These are phyloP conservation scores for Myzus persicae DNA, from an alignment of 1,140 invertebrate species.

Conservation along the genomic window DNA sequence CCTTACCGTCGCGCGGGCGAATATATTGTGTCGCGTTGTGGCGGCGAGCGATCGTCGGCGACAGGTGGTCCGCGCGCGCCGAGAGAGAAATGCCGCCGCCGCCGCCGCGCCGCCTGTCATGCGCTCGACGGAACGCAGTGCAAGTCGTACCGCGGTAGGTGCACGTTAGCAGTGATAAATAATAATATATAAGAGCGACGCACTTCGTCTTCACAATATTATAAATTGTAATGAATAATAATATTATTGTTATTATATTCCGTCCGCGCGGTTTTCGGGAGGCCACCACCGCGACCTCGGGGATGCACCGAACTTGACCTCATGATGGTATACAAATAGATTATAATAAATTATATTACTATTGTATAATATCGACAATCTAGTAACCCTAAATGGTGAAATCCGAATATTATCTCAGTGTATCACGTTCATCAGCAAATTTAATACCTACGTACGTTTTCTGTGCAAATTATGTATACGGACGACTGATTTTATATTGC, in stretches of 20 bases:
- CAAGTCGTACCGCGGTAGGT: background rate
- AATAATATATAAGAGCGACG: background rate
- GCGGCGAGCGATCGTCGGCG: slow-evolving; percentile 11
- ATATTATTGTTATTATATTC: background rate
- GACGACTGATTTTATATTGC: background rate
- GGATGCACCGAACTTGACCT: background rate
- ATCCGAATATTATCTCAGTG: background rate
- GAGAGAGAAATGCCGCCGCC: slow-evolving; percentile 16
- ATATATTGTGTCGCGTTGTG: background rate
- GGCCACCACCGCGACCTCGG: too few species aligned
- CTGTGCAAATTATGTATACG: background rate
- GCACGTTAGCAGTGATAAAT: background rate
- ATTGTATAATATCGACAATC: too few species aligned
- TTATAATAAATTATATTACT: background rate
- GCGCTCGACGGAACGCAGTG: slow-evolving; percentile 16
- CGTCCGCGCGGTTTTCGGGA: too few species aligned
- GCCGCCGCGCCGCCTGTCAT: slow-evolving; percentile 1
- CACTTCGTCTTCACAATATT: background rate
- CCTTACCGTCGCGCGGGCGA: background rate
- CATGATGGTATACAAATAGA: background rate
- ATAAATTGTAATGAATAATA: background rate
- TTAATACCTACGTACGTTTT: background rate
- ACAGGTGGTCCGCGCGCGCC: slow-evolving; percentile 48
- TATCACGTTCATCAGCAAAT: background rate
- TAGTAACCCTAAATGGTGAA: background rate